Conservation (phyloP, 1,140 invertebrate species). For the Cydia splendana region DNA sequence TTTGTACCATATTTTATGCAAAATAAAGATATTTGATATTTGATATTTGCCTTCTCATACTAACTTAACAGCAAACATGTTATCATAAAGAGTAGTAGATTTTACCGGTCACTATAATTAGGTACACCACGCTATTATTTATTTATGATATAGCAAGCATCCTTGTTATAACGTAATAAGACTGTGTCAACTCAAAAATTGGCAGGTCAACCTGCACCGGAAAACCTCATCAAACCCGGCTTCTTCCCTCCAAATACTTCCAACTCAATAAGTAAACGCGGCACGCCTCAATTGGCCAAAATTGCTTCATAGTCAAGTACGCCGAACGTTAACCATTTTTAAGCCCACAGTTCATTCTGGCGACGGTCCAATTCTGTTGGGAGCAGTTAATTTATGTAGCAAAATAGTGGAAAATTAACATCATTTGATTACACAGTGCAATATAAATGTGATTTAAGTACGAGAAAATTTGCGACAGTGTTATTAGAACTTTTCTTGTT, state of each 20-base stretch:
- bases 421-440: slow-evolving; percentile 4
- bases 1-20: too few relatives aligned
- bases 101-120: too few relatives aligned
- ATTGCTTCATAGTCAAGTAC: slow-evolving; percentile 17
- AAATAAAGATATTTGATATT: too few relatives aligned
- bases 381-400: slow-evolving; percentile 20
- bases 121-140: too few relatives aligned
- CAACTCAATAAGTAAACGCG: slow-evolving; percentile 26
- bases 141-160: too few relatives aligned
- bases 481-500: background rate
- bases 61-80: too few relatives aligned
- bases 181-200: background rate
- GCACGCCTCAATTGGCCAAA: slow-evolving; percentile 28
- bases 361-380: slow-evolving; percentile 11
- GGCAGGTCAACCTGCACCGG: background rate
- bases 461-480: background rate
- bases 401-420: slow-evolving; percentile 6
- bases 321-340: background rate
- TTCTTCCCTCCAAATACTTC: background rate
- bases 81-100: too few relatives aligned
- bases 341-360: slow-evolving; percentile 27
- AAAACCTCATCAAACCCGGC: background rate
- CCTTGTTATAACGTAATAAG: too few relatives aligned
- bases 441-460: background rate
- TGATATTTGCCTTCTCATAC: too few relatives aligned